Conservation (phyloP, 2,113 vertebrate species). For the Scophthalmus maximus region DNA sequence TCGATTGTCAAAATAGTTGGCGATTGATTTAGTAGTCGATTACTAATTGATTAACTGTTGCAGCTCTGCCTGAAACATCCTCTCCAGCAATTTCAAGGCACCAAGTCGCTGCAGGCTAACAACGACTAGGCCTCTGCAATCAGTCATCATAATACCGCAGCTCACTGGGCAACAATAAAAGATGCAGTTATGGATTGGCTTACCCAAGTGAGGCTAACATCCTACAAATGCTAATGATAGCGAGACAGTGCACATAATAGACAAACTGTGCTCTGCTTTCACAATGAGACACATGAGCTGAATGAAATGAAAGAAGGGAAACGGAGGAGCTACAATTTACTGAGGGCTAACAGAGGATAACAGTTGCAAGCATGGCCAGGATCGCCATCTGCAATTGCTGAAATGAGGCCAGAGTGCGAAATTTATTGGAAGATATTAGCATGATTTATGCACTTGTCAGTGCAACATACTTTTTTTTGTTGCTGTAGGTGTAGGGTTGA, state of each 20-base stretch:
- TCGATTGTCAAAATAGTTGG: too few species aligned
- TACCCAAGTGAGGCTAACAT: slow-evolving; percentile 55
- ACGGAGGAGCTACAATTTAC: slow-evolving; percentile 13
- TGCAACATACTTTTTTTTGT: slow-evolving; percentile 36
- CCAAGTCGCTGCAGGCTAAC: slow-evolving; percentile 37
- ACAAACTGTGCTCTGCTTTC: slow-evolving; percentile 49
- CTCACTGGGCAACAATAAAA: slow-evolving; percentile 56
- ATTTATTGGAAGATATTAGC: slow-evolving; percentile 48
- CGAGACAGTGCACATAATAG: slow-evolving; percentile 41
- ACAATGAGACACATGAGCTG: slow-evolving; percentile 47
- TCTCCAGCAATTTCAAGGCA: slow-evolving; percentile 30
- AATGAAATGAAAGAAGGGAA: slow-evolving; percentile 35
- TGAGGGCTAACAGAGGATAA: slow-evolving; percentile 32
- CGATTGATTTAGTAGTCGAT: too few species aligned
- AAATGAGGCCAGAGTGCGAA: slow-evolving; percentile 18
- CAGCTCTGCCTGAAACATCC: slow-evolving; percentile 30
- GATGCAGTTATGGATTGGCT: slow-evolving; percentile 55
- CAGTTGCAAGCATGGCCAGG: slow-evolving; percentile 18
- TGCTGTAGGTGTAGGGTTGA: slow-evolving; percentile 45
- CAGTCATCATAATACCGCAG: slow-evolving; percentile 54
- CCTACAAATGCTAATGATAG: slow-evolving; percentile 52
- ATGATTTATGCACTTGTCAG: slow-evolving; percentile 60
- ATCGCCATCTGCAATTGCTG: slow-evolving; percentile 31
- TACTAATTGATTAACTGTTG: too few species aligned
- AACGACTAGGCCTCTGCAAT: slow-evolving; percentile 61